Percentiles rank a stretch among this genome's conserved stretches.
These are phyloP conservation scores for Drosophila picticornis DNA, from an alignment of 2,888 invertebrate genomes.

Conservation along the genomic window DNA sequence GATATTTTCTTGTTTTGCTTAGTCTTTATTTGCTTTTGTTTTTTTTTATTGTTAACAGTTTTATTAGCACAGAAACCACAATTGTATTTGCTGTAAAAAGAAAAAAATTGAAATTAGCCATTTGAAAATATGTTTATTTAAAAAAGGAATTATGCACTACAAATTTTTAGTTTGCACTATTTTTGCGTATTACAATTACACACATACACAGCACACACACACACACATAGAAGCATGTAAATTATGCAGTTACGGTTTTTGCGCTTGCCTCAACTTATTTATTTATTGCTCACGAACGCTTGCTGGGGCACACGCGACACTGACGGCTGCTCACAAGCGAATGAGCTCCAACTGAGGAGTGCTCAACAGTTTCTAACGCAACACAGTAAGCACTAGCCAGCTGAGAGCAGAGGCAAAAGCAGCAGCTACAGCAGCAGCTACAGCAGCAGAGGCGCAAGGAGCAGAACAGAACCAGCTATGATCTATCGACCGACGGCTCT, in stretches of 20 bases:
- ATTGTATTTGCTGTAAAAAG: constrained; percentile 44
- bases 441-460: background rate
- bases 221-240: constrained; percentile 20
- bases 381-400: constrained; percentile 1
- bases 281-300: constrained; percentile 44
- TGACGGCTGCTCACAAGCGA: constrained; percentile 81
- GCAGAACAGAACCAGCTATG: constrained; percentile 5
- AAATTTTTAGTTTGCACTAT: constrained; percentile 47
- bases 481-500: background rate
- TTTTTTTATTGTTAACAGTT: constrained; percentile 54
- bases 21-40: constrained; percentile 20
- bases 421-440: constrained; percentile 1
- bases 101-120: constrained; percentile 15
- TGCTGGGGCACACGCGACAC: constrained; percentile 76
- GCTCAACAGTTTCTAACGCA: constrained; percentile 44
- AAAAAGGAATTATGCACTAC: constrained; percentile 24
- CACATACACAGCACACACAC: constrained; percentile 18
- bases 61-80: constrained; percentile 37
- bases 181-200: constrained; percentile 32
- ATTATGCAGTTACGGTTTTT: constrained; percentile 19
- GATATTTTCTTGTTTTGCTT: constrained; percentile 32
- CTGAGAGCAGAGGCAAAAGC: constrained; percentile 11
- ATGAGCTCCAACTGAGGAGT: constrained; percentile 59
- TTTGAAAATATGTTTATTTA: constrained; percentile 27
- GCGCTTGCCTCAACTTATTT: constrained; percentile 52